Evolutionary conservation across 2,797 vertebrate species (phyloP).

Genomic region (Adrianichthys oophorus): DNA sequence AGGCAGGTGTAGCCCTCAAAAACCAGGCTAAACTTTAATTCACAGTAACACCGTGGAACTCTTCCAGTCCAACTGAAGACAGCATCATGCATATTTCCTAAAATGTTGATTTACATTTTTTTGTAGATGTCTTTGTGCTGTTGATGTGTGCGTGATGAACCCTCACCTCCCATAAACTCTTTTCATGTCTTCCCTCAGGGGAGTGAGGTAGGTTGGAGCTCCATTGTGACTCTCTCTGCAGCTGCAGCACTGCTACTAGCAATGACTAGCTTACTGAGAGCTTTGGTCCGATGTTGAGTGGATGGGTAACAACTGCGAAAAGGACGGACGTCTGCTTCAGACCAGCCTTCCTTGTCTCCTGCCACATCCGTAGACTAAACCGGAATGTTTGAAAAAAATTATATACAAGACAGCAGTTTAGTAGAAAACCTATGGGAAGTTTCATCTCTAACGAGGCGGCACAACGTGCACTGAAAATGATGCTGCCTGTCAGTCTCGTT

Average conservation of each 20-base stretch:
- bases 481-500: conserved; percentile 19
- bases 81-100: conserved; percentile 9
- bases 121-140: not conserved
- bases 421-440: conserved; percentile 24
- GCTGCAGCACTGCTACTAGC: conserved; percentile 74
- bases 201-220: conserved; percentile 78
- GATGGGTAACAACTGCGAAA: conserved; percentile 50
- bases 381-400: conserved; percentile 31
- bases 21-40: not conserved
- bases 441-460: conserved; percentile 36
- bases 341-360: conserved; percentile 48
- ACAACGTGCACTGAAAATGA: conserved; percentile 32
- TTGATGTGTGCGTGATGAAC: conserved; percentile 5
- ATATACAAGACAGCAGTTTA: conserved; percentile 26
- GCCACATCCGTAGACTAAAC: conserved; percentile 43
- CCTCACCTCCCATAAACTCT: conserved; percentile 24
- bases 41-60: not conserved
- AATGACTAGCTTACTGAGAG: conserved; percentile 71
- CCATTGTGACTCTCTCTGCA: conserved; percentile 76
- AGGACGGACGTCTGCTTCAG: conserved; percentile 55
- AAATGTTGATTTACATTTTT: conserved; percentile 21
- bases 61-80: not conserved
- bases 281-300: conserved; percentile 68
- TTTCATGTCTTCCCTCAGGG: conserved; percentile 64
- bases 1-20: not conserved